Evolutionary conservation across 2,797 vertebrate species (phyloP), one percentile per base, ranked within the genome.

Genomic region (Anisognathus igniventris): DNA sequence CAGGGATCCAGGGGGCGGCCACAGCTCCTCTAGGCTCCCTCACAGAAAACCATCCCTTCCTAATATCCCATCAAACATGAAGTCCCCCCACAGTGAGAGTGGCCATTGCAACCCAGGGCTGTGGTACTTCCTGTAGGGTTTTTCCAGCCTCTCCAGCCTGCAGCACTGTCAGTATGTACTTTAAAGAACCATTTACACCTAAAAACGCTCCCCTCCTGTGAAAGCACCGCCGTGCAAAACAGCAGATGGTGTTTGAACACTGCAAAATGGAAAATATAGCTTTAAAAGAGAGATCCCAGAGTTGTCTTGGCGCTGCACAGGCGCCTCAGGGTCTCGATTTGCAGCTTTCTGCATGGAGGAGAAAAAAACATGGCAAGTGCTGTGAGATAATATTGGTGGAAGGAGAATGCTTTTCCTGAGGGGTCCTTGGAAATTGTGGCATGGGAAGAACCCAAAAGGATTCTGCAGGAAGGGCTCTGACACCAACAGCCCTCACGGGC

Each of bases 181-280:
- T 89, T 54, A 75, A 86, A 56, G 58, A 91, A 67, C 66, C 72
- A 90, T 78, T 92, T 78, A 92, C 82, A 86, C 62, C 25, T 91
- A 64, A 74, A 94, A 90, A n/a, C 9, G 47, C 60, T 79, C 85
- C 61, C 78, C 66, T 89, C 64, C 86, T 66, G 66, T 58, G 73
- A 35, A 90, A 90, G 70, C 5, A 2, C 65, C 12, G 2, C 78
- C 0, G 3, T 64, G 45, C 58, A 58, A 88, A 95, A 94, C 88
- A 95, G 91, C 93, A 93, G 90, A 93, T 90, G 95, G 92, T 92
- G 94, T 93, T 93, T 96, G 78, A 92, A 35, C 73, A 83, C 72
- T 88, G 76, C 50, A 91, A 96, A 93, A 51, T 0, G 15, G 50
- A 90, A 95, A 90, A 83, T 57, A 57, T 28, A 51, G 79, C 62